Base-by-base conservation (phyloP, 2,888 invertebrate genomes). In the Agrochola macilenta region DNA sequence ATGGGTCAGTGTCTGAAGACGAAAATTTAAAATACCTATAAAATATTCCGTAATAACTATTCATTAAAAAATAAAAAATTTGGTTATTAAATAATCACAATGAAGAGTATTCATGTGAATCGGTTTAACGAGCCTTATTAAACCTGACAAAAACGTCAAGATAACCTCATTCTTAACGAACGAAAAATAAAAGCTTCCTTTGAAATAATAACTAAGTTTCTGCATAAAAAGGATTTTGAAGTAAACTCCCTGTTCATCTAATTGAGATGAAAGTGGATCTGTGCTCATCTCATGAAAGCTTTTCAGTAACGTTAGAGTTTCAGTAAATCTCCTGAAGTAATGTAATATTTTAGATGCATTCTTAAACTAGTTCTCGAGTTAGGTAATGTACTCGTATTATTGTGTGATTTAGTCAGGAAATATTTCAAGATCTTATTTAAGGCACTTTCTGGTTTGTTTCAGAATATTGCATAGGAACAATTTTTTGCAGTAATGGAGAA, bases 241-340 rank as follows among this genome's bases (percentile, higher is more conserved):
- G 8, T 20, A 52, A 63, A 63, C 57, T 63, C 12, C 30, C 14
- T 65, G 49, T 57, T 69, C 46, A 71, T 43, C 9, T 69, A 81
- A 76, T 69, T 72, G 60, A 61, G n/a, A 43, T 58, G 26, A 72
- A 63, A 73, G 43, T 4, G 43, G 23, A 65, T 60, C 54, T 69
- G 54, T 69, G 26, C 58, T 74, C 26, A 57, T 75, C 80, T 71
- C 69, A 64, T 71, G 71, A 69, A 73, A 83, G 69, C 80, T 83
- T 69, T 81, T 60, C 49, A 61, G 64, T 49, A 12, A 64, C 20
- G 9, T 77, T 2, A 63, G 63, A 23, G 46, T 61, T 72, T 79
- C 58, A 69, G 84, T 43, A 52, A 66, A 49, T 65, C 73, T 79
- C 46, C 26, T 69, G 11, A 70, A 73, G 35, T 60, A 69, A 82